These are phyloP conservation scores for Porites cylindrica DNA, from an alignment of 92 coral and sea anemone species.

Conservation along the genomic window DNA sequence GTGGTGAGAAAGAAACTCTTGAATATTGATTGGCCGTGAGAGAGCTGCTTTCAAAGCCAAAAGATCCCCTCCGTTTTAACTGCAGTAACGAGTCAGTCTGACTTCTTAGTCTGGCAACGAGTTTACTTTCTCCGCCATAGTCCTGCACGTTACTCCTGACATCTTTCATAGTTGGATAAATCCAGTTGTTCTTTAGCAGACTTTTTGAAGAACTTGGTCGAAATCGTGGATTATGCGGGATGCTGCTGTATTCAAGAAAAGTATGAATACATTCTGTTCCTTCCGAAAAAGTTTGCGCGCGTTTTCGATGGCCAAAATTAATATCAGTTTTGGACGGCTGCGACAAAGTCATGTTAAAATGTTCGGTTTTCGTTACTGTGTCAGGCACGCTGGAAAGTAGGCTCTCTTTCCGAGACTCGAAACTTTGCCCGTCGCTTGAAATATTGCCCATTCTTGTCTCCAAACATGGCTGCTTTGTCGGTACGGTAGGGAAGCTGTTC, in stretches of 20 bases:
- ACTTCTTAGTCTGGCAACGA: conserved; percentile 2
- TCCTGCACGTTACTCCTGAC: neutral
- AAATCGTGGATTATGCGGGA: neutral
- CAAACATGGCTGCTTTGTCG: neutral
- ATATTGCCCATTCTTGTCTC: neutral
- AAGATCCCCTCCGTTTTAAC: neutral
- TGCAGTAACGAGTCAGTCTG: neutral
- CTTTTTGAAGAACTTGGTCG: neutral
- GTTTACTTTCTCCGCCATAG: neutral
- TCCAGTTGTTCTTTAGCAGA: neutral
- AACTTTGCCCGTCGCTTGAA: neutral
- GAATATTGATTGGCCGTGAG: neutral
- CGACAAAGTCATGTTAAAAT: neutral
- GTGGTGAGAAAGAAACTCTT: neutral
- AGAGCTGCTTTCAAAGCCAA: neutral
- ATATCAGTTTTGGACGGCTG: neutral
- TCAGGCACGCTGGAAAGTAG: neutral
- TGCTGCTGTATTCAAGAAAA: neutral
- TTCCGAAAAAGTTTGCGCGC: conserved; percentile 3
- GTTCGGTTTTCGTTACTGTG: neutral
- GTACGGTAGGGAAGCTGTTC: neutral
- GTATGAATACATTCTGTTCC: neutral
- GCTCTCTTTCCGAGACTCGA: neutral
- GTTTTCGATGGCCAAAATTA: neutral
- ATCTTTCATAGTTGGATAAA: neutral